phyloP scores from a whole-genome alignment of 2,888 invertebrate species.

The Pocota personata region DNA sequence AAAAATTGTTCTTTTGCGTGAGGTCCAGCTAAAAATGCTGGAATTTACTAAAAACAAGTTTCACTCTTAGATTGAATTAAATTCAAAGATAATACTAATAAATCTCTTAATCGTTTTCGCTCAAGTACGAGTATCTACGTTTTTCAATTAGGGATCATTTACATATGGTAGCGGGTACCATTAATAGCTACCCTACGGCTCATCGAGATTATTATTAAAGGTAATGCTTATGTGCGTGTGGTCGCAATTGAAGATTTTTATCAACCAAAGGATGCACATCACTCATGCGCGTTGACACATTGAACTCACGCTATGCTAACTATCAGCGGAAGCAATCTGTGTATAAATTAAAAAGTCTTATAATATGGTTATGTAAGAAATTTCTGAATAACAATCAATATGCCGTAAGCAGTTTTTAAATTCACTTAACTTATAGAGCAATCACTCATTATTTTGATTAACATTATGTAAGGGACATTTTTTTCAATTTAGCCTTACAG shows the following conservation, averaged over 20 bases:
- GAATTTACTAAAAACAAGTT: neutral
- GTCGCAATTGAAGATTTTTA: slow-evolving; percentile 45
- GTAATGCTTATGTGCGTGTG: slow-evolving; percentile 40
- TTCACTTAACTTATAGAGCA: neutral
- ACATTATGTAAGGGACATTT: neutral
- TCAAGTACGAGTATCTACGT: neutral
- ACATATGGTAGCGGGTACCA: neutral
- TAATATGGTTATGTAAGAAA: neutral
- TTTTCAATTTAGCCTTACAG: neutral
- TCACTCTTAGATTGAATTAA: neutral
- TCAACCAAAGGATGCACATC: slow-evolving; percentile 13
- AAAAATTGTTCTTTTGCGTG: slow-evolving; percentile 26
- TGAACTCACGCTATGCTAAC: neutral
- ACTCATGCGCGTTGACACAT: slow-evolving; percentile 47
- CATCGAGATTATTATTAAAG: slow-evolving; percentile 41
- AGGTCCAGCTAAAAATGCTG: slow-evolving; percentile 15
- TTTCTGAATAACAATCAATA: slow-evolving; percentile 1
- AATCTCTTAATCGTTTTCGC: slow-evolving; percentile 11
- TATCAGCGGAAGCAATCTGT: slow-evolving; percentile 15
- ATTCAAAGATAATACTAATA: neutral
- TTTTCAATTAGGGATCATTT: slow-evolving; percentile 26
- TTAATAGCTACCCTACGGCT: slow-evolving; percentile 23
- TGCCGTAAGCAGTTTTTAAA: neutral
- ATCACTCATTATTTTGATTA: neutral
- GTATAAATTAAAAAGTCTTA: slow-evolving; percentile 5